These are phyloP conservation scores for Lydus trimaculatus DNA, from an alignment of 2,888 invertebrate genomes.

Conservation along the genomic window DNA sequence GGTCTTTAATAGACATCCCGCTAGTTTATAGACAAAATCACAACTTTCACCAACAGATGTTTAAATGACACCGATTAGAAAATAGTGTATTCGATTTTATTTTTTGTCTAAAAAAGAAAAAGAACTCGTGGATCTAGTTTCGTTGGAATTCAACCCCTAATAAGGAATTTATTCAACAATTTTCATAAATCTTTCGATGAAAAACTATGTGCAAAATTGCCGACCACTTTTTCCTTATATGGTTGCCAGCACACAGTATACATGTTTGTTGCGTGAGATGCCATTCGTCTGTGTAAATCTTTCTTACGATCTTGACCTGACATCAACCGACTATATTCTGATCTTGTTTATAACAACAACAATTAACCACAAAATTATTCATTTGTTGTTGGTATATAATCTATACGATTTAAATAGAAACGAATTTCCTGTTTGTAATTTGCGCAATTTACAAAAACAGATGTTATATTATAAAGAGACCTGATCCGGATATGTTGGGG, in stretches of 20 bases:
- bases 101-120: too few species aligned
- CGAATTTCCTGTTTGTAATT: not conserved
- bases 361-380: slow-evolving; percentile 3
- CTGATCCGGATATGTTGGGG: not conserved
- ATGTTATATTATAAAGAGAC: not conserved
- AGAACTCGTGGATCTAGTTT: not conserved
- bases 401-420: too few species aligned
- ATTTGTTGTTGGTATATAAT: not conserved
- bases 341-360: slow-evolving; percentile 2
- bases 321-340: not conserved
- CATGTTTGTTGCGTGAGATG: slow-evolving; percentile 5
- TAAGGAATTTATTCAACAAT: slow-evolving; percentile 7
- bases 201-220: slow-evolving; percentile 9
- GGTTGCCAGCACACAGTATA: too few species aligned
- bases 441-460: not conserved
- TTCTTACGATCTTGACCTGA: slow-evolving; percentile 6
- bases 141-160: slow-evolving; percentile 6
- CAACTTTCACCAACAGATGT: slow-evolving; percentile 7
- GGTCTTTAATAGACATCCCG: not conserved
- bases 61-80: slow-evolving; percentile 5
- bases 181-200: slow-evolving; percentile 7
- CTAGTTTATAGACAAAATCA: not conserved
- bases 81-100: not conserved
- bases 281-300: slow-evolving; percentile 9
- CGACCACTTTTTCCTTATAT: slow-evolving; percentile 7